A percentile compares a stretch with the other conserved stretches of the same genome.
Conservation (phyloP, 2,888 invertebrate species). For the Macaria notata region DNA sequence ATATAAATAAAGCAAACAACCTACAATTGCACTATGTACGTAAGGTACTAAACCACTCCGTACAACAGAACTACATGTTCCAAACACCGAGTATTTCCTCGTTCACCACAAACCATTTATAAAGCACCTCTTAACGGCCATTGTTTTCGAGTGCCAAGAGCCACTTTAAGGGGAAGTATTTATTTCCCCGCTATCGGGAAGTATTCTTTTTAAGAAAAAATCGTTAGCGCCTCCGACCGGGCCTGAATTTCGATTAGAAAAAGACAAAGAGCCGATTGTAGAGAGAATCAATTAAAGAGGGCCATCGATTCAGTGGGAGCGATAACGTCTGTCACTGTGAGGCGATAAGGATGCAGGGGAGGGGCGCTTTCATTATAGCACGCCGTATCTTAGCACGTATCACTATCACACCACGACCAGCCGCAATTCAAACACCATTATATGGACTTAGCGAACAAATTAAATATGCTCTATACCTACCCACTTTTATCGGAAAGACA, state of each 20-base stretch:
- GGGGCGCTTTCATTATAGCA: constrained; percentile 5
- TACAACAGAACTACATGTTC: background rate
- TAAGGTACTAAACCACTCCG: too few species aligned
- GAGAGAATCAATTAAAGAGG: constrained; percentile 77
- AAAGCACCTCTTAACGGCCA: constrained; percentile 41
- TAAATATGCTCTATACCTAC: too few species aligned
- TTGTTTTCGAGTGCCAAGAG: constrained; percentile 49
- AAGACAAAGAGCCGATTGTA: constrained; percentile 73
- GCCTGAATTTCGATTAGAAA: constrained; percentile 70
- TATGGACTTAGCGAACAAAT: too few species aligned
- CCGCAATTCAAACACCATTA: constrained; percentile 31
- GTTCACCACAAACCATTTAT: constrained; percentile 40
- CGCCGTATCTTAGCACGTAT: constrained; percentile 7
- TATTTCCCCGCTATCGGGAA: constrained; percentile 50
- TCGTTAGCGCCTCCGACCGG: constrained; percentile 55
- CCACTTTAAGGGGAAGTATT: constrained; percentile 58
- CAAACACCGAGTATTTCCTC: constrained; percentile 6
- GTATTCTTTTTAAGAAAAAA: constrained; percentile 63
- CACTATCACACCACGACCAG: constrained; percentile 11
- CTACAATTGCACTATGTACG: too few species aligned
- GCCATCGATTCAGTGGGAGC: constrained; percentile 66
- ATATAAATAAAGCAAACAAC: too few species aligned
- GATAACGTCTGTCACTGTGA: constrained; percentile 65
- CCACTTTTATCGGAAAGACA: too few species aligned
- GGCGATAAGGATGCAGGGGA: constrained; percentile 52